A percentile compares a stretch with the other conserved stretches of the same genome.
Evolutionary conservation across 2,113 vertebrate species (phyloP).

Genomic region (Strix uralensis): DNA sequence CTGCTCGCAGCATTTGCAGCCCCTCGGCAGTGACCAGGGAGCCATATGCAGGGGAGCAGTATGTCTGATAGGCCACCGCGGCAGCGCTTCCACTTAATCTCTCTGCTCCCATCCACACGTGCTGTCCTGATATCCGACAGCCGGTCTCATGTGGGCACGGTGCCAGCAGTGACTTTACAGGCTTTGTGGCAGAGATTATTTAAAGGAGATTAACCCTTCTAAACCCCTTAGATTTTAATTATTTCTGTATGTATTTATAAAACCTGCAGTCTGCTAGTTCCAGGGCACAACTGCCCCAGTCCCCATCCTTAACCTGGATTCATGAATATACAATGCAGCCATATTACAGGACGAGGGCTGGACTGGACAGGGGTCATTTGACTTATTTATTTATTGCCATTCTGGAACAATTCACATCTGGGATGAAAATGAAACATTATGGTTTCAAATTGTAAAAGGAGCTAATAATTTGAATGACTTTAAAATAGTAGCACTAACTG

Average conservation of each 20-base stretch:
- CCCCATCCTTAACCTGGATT: conserved; percentile 75
- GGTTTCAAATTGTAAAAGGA: conserved; percentile 14
- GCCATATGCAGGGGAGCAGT: not conserved
- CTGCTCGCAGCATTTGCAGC: not conserved
- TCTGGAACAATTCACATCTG: not conserved
- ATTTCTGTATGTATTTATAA: conserved; percentile 91
- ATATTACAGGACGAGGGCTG: not conserved
- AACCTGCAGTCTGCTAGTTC: conserved; percentile 77
- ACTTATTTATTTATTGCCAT: not conserved
- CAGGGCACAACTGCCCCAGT: conserved; percentile 73
- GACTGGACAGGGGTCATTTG: not conserved
- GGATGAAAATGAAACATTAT: not conserved
- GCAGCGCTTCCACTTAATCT: conserved; percentile 44
- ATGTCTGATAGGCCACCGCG: not conserved
- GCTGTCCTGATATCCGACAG: conserved; percentile 74
- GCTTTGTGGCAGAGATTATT: conserved; percentile 87
- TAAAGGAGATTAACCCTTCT: conserved; percentile 86
- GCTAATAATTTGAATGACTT: not conserved
- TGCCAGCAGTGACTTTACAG: conserved; percentile 81
- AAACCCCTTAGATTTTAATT: conserved; percentile 97
- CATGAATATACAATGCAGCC: not conserved
- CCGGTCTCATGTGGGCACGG: conserved; percentile 65
- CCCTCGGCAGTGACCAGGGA: not conserved
- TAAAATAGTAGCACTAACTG: not conserved
- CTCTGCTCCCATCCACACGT: conserved; percentile 36